These are phyloP conservation scores for Lagodon rhomboides DNA, from an alignment of 2,797 vertebrate species.

Conservation along the genomic window DNA sequence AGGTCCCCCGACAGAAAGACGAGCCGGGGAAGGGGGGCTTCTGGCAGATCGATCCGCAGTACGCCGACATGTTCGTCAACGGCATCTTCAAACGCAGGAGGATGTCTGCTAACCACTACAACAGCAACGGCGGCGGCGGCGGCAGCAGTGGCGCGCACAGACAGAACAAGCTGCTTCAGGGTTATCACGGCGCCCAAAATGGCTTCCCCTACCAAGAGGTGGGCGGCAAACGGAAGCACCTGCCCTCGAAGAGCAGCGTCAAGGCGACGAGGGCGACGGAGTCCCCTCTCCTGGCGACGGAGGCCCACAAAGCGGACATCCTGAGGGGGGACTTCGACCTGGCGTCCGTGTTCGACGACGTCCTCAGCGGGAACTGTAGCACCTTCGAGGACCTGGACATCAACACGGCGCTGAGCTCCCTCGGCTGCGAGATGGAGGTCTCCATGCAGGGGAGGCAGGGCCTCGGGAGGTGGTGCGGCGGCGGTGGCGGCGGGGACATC, in stretches of 20 bases:
- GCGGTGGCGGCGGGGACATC: conserved; percentile 59
- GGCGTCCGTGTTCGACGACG: conserved; percentile 88
- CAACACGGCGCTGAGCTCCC: conserved; percentile 88
- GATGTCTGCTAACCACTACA: conserved; percentile 87
- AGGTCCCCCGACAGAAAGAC: conserved; percentile 90
- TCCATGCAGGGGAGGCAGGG: conserved; percentile 81
- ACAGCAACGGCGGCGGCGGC: conserved; percentile 10
- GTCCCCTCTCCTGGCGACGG: conserved; percentile 83
- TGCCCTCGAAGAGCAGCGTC: conserved; percentile 68
- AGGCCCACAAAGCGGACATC: conserved; percentile 81
- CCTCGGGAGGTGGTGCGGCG: conserved; percentile 79
- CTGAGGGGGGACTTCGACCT: conserved; percentile 88
- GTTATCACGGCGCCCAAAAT: conserved; percentile 71
- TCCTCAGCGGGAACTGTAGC: conserved; percentile 86
- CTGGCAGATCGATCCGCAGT: conserved; percentile 91
- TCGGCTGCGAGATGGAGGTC: conserved; percentile 87
- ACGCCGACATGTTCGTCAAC: conserved; percentile 90
- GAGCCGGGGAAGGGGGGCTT: conserved; percentile 91
- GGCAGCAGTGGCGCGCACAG: conserved; percentile 62
- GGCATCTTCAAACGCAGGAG: conserved; percentile 90
- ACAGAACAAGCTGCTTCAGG: conserved; percentile 77
- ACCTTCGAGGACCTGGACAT: conserved; percentile 91
- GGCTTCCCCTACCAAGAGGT: conserved; percentile 74
- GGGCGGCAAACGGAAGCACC: conserved; percentile 77
- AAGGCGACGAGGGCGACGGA: conserved; percentile 77